Conservation (phyloP, 2,888 invertebrate species). For the Cremastobaeus sp. region DNA sequence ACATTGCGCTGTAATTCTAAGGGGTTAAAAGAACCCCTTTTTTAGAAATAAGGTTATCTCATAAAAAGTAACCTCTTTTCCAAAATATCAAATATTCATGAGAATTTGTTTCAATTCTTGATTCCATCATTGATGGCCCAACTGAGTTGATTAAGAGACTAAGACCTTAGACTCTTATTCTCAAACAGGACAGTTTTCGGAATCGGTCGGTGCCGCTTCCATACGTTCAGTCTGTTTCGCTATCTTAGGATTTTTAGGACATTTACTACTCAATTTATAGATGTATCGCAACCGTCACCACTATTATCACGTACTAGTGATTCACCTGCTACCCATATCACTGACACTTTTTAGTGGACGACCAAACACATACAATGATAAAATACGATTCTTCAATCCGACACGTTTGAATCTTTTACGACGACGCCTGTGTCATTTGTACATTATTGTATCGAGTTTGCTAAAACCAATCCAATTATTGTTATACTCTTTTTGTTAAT, state of each 20-base stretch:
- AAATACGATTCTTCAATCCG: conserved; percentile 9
- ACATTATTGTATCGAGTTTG: conserved; percentile 19
- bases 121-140: too few species aligned
- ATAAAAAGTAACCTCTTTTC: too few species aligned
- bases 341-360: conserved; percentile 18
- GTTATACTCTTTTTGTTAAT: conserved; percentile 18
- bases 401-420: conserved; percentile 1
- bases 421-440: conserved; percentile 31
- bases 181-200: too few species aligned
- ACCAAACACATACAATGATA: conserved; percentile 27
- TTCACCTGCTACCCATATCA: conserved; percentile 48
- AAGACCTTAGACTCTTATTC: too few species aligned
- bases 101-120: too few species aligned
- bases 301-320: conserved; percentile 53
- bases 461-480: not conserved
- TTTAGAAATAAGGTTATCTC: too few species aligned
- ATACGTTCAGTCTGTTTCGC: conserved; percentile 47
- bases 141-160: too few species aligned
- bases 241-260: conserved; percentile 56
- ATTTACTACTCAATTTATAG: conserved; percentile 48
- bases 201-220: conserved; percentile 40
- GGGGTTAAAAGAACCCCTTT: too few species aligned
- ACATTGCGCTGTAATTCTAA: too few species aligned
- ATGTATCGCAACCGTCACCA: conserved; percentile 52
- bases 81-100: too few species aligned